Conservation (phyloP, 2,888 invertebrate genomes). For the Ommatoiulus sabulosus region DNA sequence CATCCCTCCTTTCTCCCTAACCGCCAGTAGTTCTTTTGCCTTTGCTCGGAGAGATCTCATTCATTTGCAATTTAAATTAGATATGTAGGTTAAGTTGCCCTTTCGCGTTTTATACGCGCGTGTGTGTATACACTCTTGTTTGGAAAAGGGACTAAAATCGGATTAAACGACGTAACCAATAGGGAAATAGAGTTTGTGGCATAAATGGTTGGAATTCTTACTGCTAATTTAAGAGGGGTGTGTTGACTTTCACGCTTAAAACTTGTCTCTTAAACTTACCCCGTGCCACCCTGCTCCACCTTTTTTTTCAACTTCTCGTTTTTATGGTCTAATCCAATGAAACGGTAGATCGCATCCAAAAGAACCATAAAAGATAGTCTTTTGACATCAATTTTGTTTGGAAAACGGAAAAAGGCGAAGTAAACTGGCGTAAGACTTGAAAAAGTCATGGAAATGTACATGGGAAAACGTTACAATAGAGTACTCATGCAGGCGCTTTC, state of each 20-base stretch:
- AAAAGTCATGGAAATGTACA: background rate
- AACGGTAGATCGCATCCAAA: background rate
- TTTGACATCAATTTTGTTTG: slow-evolving; percentile 29
- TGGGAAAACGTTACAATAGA: too few relatives aligned
- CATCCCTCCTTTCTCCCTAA: slow-evolving; percentile 4
- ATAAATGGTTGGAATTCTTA: slow-evolving; percentile 51
- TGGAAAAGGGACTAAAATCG: slow-evolving; percentile 54
- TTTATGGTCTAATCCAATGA: slow-evolving; percentile 17
- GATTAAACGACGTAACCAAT: slow-evolving; percentile 53
- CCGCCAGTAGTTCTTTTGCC: slow-evolving; percentile 31
- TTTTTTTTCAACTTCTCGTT: background rate
- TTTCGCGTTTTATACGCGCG: slow-evolving; percentile 32
- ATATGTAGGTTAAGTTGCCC: slow-evolving; percentile 47
- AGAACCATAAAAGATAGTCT: slow-evolving; percentile 18
- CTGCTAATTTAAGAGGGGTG: slow-evolving; percentile 52
- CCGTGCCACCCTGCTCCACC: background rate
- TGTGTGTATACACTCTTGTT: slow-evolving; percentile 38
- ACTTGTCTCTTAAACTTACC: slow-evolving; percentile 19
- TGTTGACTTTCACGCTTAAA: slow-evolving; percentile 49
- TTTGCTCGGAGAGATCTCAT: slow-evolving; percentile 41
- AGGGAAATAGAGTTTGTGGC: slow-evolving; percentile 52
- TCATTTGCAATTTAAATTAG: slow-evolving; percentile 56
- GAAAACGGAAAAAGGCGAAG: background rate
- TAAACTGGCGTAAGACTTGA: background rate
- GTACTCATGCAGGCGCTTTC: too few relatives aligned